Evolutionary conservation across 2,113 vertebrate genomes (phyloP).

Genomic region (Seriola aureovittata): DNA sequence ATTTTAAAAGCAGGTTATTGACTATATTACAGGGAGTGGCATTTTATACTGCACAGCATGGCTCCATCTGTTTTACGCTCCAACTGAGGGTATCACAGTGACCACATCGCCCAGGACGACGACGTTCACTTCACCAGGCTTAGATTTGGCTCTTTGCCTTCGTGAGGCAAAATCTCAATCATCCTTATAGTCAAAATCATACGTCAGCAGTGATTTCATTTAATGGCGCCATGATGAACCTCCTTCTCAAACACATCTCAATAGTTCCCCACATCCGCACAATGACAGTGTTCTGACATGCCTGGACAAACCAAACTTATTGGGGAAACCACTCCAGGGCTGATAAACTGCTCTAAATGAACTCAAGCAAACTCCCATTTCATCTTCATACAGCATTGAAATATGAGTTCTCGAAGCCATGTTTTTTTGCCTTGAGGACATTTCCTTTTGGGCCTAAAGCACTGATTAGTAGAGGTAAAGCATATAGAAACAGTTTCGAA

Average conservation of each 20-base stretch:
- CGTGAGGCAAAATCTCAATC: neutral
- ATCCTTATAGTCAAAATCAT: neutral
- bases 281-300: slow-evolving; percentile 2
- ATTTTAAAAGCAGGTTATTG: slow-evolving; percentile 28
- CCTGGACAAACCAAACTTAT: neutral
- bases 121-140: neutral
- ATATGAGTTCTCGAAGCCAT: slow-evolving; percentile 14
- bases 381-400: slow-evolving; percentile 10
- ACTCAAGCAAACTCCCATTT: slow-evolving; percentile 17
- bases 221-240: neutral
- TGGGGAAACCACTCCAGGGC: neutral
- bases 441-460: slow-evolving; percentile 38
- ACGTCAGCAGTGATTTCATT: neutral
- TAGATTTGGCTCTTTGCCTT: neutral
- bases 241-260: neutral
- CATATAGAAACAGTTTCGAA: slow-evolving; percentile 56
- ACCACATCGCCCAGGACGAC: neutral
- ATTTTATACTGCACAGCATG: neutral
- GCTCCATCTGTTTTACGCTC: slow-evolving; percentile 21
- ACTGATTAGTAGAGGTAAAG: slow-evolving; percentile 48
- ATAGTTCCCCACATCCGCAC: neutral
- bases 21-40: slow-evolving; percentile 31
- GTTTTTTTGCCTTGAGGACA: slow-evolving; percentile 37
- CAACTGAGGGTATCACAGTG: neutral
- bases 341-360: slow-evolving; percentile 22